Conservation (phyloP, 2,113 vertebrate genomes). For the Leucopsar rothschildi region DNA sequence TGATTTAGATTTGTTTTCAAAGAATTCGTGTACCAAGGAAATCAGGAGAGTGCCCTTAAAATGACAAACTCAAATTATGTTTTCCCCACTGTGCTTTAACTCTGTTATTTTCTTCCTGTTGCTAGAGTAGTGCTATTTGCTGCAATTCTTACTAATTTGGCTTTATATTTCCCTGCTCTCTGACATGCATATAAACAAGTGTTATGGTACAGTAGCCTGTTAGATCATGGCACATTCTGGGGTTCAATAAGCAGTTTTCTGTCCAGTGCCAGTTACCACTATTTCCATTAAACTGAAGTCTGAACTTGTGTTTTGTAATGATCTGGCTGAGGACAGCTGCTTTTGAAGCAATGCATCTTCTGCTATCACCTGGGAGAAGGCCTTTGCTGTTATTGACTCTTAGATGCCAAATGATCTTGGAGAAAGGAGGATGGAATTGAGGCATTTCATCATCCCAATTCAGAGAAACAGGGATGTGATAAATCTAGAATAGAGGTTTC, state of each 20-base stretch:
- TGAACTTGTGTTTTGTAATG: not conserved
- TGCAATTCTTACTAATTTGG: not conserved
- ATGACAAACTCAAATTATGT: not conserved
- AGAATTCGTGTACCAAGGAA: not conserved
- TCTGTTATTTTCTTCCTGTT: not conserved
- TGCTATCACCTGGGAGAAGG: not conserved
- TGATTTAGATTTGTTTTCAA: not conserved
- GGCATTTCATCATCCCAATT: not conserved
- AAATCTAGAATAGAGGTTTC: not conserved
- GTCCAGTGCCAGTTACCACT: not conserved
- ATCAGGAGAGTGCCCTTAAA: not conserved
- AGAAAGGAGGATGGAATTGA: not conserved
- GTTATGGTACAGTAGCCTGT: not conserved
- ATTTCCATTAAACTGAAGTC: not conserved
- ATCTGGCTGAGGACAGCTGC: not conserved
- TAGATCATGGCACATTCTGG: not conserved
- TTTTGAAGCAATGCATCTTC: not conserved
- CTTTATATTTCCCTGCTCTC: not conserved
- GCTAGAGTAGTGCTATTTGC: not conserved
- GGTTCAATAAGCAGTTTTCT: not conserved
- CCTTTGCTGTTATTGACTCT: not conserved
- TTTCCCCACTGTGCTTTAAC: not conserved
- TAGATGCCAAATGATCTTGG: not conserved
- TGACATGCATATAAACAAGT: not conserved
- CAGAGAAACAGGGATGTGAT: not conserved